phyloP scores from a whole-genome alignment of 2,797 vertebrate species.

The Propithecus perrieri region DNA sequence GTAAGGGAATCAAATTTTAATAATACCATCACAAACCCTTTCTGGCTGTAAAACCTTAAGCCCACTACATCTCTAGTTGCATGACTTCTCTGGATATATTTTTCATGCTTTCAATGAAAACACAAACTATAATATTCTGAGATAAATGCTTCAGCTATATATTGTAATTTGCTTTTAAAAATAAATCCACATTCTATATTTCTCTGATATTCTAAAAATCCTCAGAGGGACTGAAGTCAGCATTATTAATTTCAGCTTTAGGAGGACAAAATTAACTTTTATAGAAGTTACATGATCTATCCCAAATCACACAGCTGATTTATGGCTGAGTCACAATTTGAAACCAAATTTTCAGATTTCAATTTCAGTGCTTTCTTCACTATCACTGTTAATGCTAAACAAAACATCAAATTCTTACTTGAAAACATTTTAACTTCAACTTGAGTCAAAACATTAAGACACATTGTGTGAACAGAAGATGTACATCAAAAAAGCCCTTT shows the following conservation, averaged over 20 bases:
- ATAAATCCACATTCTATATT: background rate
- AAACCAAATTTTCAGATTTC: background rate
- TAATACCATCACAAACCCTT: background rate
- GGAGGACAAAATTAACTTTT: background rate
- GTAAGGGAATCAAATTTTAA: background rate
- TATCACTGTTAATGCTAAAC: background rate
- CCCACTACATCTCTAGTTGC: background rate
- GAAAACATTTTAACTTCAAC: background rate
- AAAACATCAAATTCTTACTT: slow-evolving; percentile 2
- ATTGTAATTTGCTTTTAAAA: slow-evolving; percentile 34
- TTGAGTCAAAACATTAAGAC: slow-evolving; percentile 2
- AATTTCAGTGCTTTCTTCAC: background rate
- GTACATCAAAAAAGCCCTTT: background rate
- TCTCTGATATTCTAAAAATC: background rate
- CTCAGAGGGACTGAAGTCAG: background rate
- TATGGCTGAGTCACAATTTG: background rate
- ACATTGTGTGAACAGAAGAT: background rate
- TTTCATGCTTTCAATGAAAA: background rate
- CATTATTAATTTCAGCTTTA: background rate
- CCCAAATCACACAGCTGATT: background rate
- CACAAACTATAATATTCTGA: background rate
- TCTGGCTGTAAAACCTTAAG: background rate
- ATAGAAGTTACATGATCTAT: background rate
- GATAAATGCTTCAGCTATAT: background rate
- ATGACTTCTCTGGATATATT: background rate